Base-by-base conservation (phyloP, 2,113 vertebrate species). In the Scytalopus superciliaris region DNA sequence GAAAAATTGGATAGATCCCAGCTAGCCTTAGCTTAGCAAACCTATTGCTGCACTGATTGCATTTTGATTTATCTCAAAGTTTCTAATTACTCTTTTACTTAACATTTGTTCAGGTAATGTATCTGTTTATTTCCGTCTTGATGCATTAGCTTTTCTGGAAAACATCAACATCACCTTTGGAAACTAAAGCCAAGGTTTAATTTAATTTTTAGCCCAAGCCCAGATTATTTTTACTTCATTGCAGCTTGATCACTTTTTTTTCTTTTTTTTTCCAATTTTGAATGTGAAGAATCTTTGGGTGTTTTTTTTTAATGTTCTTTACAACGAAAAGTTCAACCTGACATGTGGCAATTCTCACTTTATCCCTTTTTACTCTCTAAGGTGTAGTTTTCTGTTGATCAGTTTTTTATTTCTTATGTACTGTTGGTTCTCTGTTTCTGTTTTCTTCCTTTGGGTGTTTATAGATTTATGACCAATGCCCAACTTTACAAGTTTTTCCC, bases 31-130 rank as follows among this genome's bases (percentile, higher is more conserved):
- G 33, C 16, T 64, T 84, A 77, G 39, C 64, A 85, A 69, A 83
- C 45, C 45, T 83, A 13, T 33, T 91, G 52, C 57, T 69, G 40
- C 45, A 66, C 50, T 83, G 88, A 92, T 90, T 88, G 75, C 49
- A 50, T 83, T 95, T 96, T 94, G 85, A 93, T 95, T 93, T 96
- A 91, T 80, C 57, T 94, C 49, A 24, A 16, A 53, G n/a, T 53
- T 94, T 94, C 63, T 91, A 87, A 94, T 90, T 95, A 79, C 28
- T 35, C 73, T 68, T 94, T 82, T 35, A 24, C 39, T 76, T 82
- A 82, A 72, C 6, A 12, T 91, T 95, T 91, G 24, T 89, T 91
- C 39, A 79, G 49, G 52, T 95, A 77, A 84, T 55, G 22, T 75
- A 37, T 64, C 31, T 82, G 47, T 82, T 93, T 83, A 67, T 85